Conservation (phyloP, 2,113 vertebrate species). For the Glaucidium brasilianum region DNA sequence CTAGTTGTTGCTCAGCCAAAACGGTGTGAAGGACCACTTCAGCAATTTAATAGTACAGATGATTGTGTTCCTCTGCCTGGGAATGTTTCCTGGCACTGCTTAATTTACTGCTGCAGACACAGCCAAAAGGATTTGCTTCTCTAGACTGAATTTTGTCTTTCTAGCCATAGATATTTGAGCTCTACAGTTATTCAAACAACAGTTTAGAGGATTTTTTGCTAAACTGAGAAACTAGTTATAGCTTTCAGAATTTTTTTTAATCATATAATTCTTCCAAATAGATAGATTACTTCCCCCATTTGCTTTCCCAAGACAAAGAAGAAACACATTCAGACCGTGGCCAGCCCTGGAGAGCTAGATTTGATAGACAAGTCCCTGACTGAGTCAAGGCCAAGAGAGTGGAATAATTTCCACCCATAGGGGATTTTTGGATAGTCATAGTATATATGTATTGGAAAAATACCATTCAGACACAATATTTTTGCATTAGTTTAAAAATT, state of each 20-base stretch:
- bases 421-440: not conserved
- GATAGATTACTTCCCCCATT: not conserved
- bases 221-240: not conserved
- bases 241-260: not conserved
- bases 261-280: not conserved
- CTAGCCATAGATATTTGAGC: not conserved
- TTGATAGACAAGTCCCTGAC: not conserved
- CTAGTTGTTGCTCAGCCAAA: constrained; percentile 17
- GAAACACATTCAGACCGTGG: not conserved
- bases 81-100: constrained; percentile 32
- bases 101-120: not conserved
- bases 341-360: not conserved
- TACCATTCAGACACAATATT: not conserved
- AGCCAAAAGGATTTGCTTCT: constrained; percentile 14
- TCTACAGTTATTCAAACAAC: not conserved
- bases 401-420: not conserved
- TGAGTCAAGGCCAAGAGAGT: not conserved
- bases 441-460: not conserved
- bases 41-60: constrained; percentile 15
- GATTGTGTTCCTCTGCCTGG: constrained; percentile 12
- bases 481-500: not conserved
- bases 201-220: not conserved
- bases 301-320: not conserved
- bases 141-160: constrained; percentile 18
- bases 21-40: not conserved